Percentiles rank a stretch among this genome's conserved stretches.
phyloP scores from a whole-genome alignment of 2,888 invertebrate genomes.

The Scelioninae gen. 2 region DNA sequence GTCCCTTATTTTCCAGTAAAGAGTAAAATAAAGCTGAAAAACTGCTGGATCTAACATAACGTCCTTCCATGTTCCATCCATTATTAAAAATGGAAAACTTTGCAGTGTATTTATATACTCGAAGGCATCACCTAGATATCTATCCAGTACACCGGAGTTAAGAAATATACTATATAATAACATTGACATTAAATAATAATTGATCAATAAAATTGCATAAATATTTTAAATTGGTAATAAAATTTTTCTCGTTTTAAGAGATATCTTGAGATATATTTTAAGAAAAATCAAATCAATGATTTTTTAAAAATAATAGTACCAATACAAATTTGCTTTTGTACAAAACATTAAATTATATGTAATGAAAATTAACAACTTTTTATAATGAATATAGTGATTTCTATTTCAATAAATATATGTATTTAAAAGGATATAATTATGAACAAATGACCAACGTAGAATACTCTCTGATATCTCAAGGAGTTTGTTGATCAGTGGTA shows the following conservation, averaged over 20 bases:
- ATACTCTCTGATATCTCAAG: constrained; percentile 87
- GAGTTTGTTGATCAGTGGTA: constrained; percentile 81
- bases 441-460: constrained; percentile 88
- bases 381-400: too few species aligned
- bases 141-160: constrained; percentile 77
- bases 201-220: too few species aligned
- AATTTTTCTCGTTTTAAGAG: too few species aligned
- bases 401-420: too few species aligned
- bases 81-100: constrained; percentile 79
- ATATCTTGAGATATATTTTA: too few species aligned
- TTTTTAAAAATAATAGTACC: too few species aligned
- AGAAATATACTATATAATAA: constrained; percentile 56
- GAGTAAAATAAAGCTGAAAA: constrained; percentile 86
- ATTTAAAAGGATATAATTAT: constrained; percentile 78
- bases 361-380: too few species aligned
- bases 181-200: too few species aligned
- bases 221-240: too few species aligned
- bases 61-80: constrained; percentile 84
- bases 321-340: too few species aligned
- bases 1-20: constrained; percentile 88
- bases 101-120: constrained; percentile 74
- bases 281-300: too few species aligned
- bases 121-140: constrained; percentile 83
- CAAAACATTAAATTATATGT: too few species aligned
- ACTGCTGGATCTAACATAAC: constrained; percentile 85